These are phyloP conservation scores for Microtus pennsylvanicus DNA, from an alignment of 2,113 vertebrate genomes.

Conservation along the genomic window DNA sequence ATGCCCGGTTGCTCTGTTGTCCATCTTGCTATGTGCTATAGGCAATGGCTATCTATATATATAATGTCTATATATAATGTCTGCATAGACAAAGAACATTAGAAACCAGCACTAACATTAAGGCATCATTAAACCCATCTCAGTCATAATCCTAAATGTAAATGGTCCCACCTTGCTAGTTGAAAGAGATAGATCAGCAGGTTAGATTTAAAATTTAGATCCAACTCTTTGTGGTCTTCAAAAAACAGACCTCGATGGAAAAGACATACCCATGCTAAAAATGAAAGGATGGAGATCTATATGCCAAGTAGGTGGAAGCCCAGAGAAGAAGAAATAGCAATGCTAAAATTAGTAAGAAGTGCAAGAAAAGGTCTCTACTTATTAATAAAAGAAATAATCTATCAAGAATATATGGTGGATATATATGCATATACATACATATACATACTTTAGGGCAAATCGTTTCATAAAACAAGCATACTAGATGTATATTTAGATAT, in stretches of 20 bases:
- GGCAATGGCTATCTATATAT: not conserved
- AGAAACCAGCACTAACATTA: not conserved
- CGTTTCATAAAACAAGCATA: not conserved
- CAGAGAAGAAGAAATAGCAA: not conserved
- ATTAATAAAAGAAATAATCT: not conserved
- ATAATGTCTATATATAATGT: too few species aligned
- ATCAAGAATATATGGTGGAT: not conserved
- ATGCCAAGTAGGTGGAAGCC: not conserved
- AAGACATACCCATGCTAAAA: not conserved
- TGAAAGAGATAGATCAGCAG: not conserved
- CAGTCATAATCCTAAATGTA: not conserved
- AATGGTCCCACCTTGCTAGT: not conserved
- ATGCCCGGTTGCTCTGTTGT: not conserved
- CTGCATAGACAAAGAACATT: not conserved
- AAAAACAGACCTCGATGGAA: not conserved
- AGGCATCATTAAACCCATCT: not conserved
- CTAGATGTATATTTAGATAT: not conserved
- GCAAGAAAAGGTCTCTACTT: not conserved
- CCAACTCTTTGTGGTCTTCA: not conserved
- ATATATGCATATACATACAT: not conserved
- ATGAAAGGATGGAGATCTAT: not conserved
- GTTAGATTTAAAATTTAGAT: not conserved
- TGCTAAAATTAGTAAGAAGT: not conserved
- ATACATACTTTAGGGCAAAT: not conserved
- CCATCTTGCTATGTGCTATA: not conserved